These are phyloP conservation scores for Trialeurodes vaporariorum DNA, from an alignment of 1,140 invertebrate genomes.

Conservation along the genomic window DNA sequence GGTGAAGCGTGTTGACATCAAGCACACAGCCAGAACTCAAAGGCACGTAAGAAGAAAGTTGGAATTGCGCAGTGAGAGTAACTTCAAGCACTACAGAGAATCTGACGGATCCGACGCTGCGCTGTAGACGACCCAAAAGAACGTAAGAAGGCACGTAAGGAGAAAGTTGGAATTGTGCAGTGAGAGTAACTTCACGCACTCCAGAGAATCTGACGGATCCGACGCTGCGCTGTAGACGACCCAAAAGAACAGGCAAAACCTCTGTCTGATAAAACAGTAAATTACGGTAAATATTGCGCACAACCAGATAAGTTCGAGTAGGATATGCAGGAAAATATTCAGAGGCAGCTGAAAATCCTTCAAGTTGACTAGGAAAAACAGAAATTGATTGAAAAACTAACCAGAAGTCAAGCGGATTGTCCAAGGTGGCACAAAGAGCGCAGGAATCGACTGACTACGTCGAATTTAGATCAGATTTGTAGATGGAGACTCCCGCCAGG, in stretches of 20 bases:
- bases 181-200: too few species aligned
- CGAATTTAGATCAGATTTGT: neutral
- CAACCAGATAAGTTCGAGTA: neutral
- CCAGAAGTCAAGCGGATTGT: conserved; percentile 4
- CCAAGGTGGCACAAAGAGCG: conserved; percentile 2
- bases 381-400: neutral
- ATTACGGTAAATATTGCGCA: neutral
- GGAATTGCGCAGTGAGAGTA: neutral
- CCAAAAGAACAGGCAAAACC: neutral
- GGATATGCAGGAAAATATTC: neutral
- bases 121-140: neutral
- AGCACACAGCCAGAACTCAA: neutral
- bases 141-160: neutral
- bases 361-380: neutral
- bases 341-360: neutral
- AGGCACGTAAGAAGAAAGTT: neutral
- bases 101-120: too few species aligned
- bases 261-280: neutral
- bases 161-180: neutral
- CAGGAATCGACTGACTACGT: neutral
- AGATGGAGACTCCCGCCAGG: too few species aligned
- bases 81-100: too few species aligned
- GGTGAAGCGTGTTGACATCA: neutral
- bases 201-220: too few species aligned
- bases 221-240: neutral